Base-by-base conservation (phyloP, 1,140 invertebrate genomes). In the Drosophila grimshawi region DNA sequence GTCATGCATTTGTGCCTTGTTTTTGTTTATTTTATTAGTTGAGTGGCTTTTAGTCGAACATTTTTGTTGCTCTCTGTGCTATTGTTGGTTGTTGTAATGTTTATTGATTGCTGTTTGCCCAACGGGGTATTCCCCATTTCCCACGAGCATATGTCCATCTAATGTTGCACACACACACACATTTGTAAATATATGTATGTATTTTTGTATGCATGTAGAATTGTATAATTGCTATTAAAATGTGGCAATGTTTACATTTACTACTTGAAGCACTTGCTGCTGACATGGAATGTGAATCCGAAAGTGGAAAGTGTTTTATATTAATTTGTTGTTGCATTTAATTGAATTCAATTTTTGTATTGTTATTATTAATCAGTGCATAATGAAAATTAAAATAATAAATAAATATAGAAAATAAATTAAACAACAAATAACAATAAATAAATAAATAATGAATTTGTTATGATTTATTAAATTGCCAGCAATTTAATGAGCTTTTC, bases 21-120 rank as follows among this genome's bases (percentile, higher is more conserved):
- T 76, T 78, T 82, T 82, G 80, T 82, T 82, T 82, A 82, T 78
- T 82, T 82, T 78, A 82, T 71, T 78, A 78, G 62, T 78, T 82
- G 64, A 74, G 69, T 81, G 72, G 69, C 80, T 82, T 67, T 82
- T 76, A 78, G 70, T 71, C 71, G 66, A 70, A 82, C 60, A 60
- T 78, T 78, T 67, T 11, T 62, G 68, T 51, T 66, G 61, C 69
- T 71, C 33, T 51, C 32, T 56, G 49, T 45, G 45, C 37, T 49
- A 37, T 61, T 43, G 39, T 72, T 19, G 19, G 63, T 68, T 69
- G 37, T 46, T 69, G 48, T 69, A 76, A 79, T 76, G 70, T 61
- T 71, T 81, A 77, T 81, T 80, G 79, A 81, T 81, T 81, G 63
- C 45, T 70, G 37, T 72, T 66, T 48, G 39, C 19, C 19, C 35